Evolutionary conservation across 2,888 invertebrate genomes (phyloP).

Genomic region (Parochlus steinenii): DNA sequence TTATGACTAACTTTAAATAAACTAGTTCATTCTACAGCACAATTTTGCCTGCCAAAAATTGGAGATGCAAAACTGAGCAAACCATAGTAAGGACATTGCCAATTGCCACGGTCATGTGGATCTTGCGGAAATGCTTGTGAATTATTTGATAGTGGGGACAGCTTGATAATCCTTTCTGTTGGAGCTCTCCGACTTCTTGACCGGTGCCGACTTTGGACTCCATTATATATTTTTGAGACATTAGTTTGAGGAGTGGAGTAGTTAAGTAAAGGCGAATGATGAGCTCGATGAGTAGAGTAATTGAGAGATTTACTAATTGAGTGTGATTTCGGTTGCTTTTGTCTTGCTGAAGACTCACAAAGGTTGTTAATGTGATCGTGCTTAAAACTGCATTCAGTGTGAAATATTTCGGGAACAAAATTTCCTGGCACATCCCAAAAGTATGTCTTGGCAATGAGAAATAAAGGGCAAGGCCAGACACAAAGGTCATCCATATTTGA

Average conservation of each 20-base stretch:
- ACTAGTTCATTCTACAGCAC: slow-evolving; percentile 11
- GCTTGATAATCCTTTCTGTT: slow-evolving; percentile 50
- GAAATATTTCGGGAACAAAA: slow-evolving; percentile 76
- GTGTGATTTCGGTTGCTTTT: slow-evolving; percentile 37
- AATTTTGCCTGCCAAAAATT: slow-evolving; percentile 42
- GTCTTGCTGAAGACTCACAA: slow-evolving; percentile 41
- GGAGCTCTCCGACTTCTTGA: slow-evolving; percentile 56
- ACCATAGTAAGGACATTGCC: slow-evolving; percentile 58
- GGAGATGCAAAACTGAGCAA: slow-evolving; percentile 48
- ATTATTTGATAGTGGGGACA: slow-evolving; percentile 67
- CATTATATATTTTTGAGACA: slow-evolving; percentile 55
- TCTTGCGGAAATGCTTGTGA: slow-evolving; percentile 53
- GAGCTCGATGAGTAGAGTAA: slow-evolving; percentile 44
- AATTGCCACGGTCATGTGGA: slow-evolving; percentile 63
- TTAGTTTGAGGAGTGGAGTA: slow-evolving; percentile 53
- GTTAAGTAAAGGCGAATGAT: slow-evolving; percentile 60
- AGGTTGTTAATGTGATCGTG: slow-evolving; percentile 52
- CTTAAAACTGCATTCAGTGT: slow-evolving; percentile 59
- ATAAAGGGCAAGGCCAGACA: slow-evolving; percentile 73
- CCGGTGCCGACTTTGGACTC: slow-evolving; percentile 63
- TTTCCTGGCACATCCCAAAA: slow-evolving; percentile 74
- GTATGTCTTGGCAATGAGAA: slow-evolving; percentile 72
- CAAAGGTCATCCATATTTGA: slow-evolving; percentile 86
- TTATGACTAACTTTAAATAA: too few relatives aligned
- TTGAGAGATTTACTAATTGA: slow-evolving; percentile 31